phyloP scores from a whole-genome alignment of 2,113 vertebrate species.

The Lepus europaeus region DNA sequence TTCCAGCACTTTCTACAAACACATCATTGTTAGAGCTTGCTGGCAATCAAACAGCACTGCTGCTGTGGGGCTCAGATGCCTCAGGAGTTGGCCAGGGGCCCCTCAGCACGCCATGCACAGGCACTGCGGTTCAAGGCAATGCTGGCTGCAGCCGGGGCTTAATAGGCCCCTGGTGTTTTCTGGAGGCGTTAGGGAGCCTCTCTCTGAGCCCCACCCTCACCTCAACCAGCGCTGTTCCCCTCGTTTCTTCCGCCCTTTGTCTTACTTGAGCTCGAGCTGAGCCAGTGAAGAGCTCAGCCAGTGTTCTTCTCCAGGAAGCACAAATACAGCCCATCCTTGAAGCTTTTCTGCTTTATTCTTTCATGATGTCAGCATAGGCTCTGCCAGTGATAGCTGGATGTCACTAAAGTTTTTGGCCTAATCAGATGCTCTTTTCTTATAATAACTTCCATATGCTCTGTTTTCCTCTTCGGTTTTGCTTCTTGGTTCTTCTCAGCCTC shows the following conservation, averaged over 20 bases:
- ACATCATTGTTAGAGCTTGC: not conserved
- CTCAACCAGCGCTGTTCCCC: not conserved
- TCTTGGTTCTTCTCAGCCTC: not conserved
- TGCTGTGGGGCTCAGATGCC: not conserved
- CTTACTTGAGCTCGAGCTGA: not conserved
- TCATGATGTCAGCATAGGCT: not conserved
- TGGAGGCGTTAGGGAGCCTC: not conserved
- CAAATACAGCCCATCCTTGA: not conserved
- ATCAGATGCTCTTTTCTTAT: not conserved
- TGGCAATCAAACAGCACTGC: not conserved
- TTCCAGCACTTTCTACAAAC: slow-evolving; percentile 24
- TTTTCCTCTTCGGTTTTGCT: not conserved
- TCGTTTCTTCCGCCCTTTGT: not conserved
- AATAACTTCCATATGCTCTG: not conserved
- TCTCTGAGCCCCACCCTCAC: no score
- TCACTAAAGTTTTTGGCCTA: not conserved
- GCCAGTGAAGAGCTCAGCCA: not conserved
- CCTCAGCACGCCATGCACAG: not conserved
- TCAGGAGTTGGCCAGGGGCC: not conserved
- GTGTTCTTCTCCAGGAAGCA: not conserved
- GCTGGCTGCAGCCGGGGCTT: not conserved
- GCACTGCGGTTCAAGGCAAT: not conserved
- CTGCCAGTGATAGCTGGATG: not conserved
- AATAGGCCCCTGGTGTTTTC: not conserved
- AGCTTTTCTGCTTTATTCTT: not conserved